Evolutionary conservation across 2,113 vertebrate genomes (phyloP).

Genomic region (Corythaeola cristata): DNA sequence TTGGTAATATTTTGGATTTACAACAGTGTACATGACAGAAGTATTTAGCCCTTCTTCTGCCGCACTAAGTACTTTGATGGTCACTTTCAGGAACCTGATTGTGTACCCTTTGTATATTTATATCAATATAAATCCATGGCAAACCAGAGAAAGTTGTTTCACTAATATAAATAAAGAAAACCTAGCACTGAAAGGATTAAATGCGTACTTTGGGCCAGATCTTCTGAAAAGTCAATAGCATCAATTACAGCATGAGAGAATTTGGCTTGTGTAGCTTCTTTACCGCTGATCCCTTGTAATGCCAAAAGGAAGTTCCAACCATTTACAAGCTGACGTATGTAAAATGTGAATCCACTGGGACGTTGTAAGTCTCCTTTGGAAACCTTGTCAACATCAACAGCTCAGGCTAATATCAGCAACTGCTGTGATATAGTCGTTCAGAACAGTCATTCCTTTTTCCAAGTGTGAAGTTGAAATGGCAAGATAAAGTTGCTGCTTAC

Average conservation of each 20-base stretch:
- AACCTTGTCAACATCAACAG: not conserved
- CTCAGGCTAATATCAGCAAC: not conserved
- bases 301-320: conserved; percentile 35
- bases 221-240: not conserved
- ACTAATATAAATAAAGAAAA: not conserved
- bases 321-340: not conserved
- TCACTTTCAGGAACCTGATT: not conserved
- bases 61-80: not conserved
- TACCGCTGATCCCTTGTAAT: not conserved
- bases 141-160: not conserved
- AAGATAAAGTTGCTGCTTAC: conserved; percentile 34
- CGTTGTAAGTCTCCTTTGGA: not conserved
- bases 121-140: not conserved
- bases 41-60: not conserved
- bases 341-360: conserved; percentile 21
- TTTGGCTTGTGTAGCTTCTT: not conserved
- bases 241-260: not conserved
- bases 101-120: not conserved
- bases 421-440: not conserved
- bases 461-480: conserved; percentile 9
- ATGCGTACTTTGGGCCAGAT: not conserved
- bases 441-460: not conserved
- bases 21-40: not conserved
- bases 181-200: not conserved
- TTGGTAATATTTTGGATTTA: not conserved